Conservation (phyloP, 2,888 invertebrate genomes). For the Diogma glabrata region DNA sequence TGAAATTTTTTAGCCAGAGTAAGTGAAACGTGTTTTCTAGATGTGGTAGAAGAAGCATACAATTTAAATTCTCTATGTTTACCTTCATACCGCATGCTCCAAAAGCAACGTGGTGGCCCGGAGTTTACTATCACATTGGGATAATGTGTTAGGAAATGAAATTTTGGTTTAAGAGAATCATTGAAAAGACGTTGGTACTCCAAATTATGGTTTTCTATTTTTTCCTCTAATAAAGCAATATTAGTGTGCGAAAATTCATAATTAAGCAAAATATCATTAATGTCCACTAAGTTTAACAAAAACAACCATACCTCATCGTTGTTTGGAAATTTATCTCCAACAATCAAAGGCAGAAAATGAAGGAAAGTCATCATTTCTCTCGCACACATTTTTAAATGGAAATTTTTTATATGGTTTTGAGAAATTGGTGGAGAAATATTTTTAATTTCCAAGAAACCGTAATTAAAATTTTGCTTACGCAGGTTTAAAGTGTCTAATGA, state of each 20-base stretch:
- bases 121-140: neutral
- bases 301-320: neutral
- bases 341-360: neutral
- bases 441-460: neutral
- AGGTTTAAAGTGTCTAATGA: neutral
- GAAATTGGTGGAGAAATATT: no score
- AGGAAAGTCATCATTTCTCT: conserved; percentile 1
- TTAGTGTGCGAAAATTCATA: no score
- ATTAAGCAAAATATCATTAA: no score
- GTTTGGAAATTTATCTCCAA: neutral
- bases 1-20: conserved; percentile 3
- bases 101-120: neutral
- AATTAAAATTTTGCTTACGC: neutral
- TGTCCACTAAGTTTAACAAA: no score
- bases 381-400: neutral
- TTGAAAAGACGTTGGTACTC: neutral
- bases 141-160: neutral
- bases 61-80: neutral
- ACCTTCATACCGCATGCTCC: neutral
- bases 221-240: neutral
- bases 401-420: no score
- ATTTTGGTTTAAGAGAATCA: neutral
- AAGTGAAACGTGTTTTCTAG: neutral
- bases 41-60: neutral
- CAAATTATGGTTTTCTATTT: neutral